Base-by-base conservation (phyloP, 2,113 vertebrate genomes). In the Scytalopus superciliaris region DNA sequence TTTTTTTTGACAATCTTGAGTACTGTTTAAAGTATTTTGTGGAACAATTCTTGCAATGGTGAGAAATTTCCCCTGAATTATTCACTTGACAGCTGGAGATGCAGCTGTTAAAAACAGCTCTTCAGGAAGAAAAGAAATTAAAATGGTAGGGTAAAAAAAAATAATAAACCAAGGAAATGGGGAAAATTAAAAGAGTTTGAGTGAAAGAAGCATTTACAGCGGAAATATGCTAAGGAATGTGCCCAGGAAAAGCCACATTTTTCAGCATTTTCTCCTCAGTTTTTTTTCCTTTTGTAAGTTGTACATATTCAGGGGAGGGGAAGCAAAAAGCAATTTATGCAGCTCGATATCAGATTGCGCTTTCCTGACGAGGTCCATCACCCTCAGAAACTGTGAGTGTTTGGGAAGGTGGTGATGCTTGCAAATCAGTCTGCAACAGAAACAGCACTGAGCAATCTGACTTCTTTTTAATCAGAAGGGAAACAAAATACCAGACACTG, bases 111-210 rank as follows among this genome's bases (percentile, higher is more conserved):
- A 96, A 97, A 96, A 80, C 53, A 94, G 67, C 74, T 90, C 73
- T 97, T 96, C 90, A 94, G 42, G 83, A 95, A 97, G 93, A 89
- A 97, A 96, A 95, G 81, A 90, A 93, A 97, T 96, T 95, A 90
- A 93, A 94, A 88, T 60, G 72, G 19, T 90, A 94, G 68, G 56
- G 88, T 93, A 66, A 85, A 89, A 88, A 96, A 95, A 95, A 96
- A 95, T 96, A 79, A 95, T 86, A 89, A 91, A 87, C 64, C 24
- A 83, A 90, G 75, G 64, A 83, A 95, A 91, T 13, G 40, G 25
- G 50, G 73, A 74, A 91, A 90, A 88, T 89, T 44, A 72, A 85
- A 94, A 83, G 83, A 33, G 19, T 59, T 52, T 39, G 70, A 85
- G 40, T 49, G 60, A 93, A 94, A 87, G 84, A 60, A 91, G 13